Evolutionary conservation across 2,797 vertebrate genomes (phyloP).

Genomic region (Eospalax fontanierii): DNA sequence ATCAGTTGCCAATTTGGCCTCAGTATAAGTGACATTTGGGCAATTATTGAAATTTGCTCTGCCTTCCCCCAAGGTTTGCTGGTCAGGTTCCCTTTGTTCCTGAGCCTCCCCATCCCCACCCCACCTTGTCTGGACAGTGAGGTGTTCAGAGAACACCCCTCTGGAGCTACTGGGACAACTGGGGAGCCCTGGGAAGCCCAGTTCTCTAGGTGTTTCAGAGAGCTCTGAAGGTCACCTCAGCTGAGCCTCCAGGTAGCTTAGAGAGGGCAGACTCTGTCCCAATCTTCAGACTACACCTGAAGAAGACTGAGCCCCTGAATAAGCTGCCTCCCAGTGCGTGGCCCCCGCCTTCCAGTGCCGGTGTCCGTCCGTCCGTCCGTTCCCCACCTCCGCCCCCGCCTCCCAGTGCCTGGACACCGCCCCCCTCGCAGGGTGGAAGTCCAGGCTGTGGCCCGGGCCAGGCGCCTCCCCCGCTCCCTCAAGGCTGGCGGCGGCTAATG

Average conservation of each 20-base stretch:
- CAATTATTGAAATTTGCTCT: not conserved
- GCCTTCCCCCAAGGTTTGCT: not conserved
- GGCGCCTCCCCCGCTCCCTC: constrained; percentile 76
- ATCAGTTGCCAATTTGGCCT: not conserved
- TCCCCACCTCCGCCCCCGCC: too few relatives aligned
- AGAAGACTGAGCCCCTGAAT: not conserved
- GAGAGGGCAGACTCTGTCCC: constrained; percentile 35
- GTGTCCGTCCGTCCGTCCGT: too few relatives aligned
- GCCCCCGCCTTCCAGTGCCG: constrained; percentile 78
- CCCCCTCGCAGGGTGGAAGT: constrained; percentile 63
- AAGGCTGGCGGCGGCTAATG: constrained; percentile 88
- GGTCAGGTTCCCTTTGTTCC: not conserved
- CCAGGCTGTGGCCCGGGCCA: constrained; percentile 76
- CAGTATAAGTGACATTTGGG: not conserved
- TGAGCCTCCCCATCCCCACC: not conserved
- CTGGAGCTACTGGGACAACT: not conserved
- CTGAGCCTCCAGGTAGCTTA: not conserved
- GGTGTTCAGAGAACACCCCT: not conserved
- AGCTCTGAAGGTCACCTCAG: not conserved
- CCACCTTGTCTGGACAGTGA: not conserved
- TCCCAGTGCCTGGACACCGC: constrained; percentile 75
- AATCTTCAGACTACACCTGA: constrained; percentile 57
- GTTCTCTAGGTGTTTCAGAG: too few relatives aligned
- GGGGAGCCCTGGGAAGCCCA: not conserved
- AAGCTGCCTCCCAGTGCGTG: constrained; percentile 58